Evolutionary conservation across 1,140 invertebrate species (phyloP).

Genomic region (Drosophila parvula): DNA sequence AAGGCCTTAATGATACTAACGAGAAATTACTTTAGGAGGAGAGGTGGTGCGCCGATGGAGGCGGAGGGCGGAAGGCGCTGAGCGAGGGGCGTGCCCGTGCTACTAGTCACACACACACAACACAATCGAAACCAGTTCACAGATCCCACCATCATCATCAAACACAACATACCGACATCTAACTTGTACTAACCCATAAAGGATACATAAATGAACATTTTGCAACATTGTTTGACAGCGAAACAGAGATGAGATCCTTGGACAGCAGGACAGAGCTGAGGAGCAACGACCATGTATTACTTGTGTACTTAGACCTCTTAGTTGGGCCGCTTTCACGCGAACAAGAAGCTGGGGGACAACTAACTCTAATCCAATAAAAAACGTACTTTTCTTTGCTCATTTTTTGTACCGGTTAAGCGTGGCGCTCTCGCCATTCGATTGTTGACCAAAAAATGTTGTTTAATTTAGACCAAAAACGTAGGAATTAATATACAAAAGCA

Average conservation of each 20-base stretch:
- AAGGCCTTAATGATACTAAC: constrained; percentile 81
- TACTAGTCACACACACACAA: constrained; percentile 64
- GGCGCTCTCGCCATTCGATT: constrained; percentile 55
- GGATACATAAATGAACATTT: constrained; percentile 48
- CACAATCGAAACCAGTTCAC: constrained; percentile 55
- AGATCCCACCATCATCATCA: constrained; percentile 47
- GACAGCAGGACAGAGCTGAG: not conserved
- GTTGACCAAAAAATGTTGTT: constrained; percentile 71
- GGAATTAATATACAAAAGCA: constrained; percentile 48
- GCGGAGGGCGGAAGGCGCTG: constrained; percentile 1
- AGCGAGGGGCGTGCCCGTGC: constrained; percentile 38
- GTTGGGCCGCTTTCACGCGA: constrained; percentile 22
- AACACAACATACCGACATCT: constrained; percentile 36
- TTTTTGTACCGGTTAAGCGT: constrained; percentile 51
- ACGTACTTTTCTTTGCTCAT: constrained; percentile 61
- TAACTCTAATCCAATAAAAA: constrained; percentile 28
- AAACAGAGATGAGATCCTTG: constrained; percentile 17
- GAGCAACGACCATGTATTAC: constrained; percentile 72
- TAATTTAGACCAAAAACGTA: constrained; percentile 66
- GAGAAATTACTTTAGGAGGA: constrained; percentile 65
- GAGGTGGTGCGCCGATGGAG: constrained; percentile 36
- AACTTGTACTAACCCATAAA: constrained; percentile 41
- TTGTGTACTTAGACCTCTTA: constrained; percentile 60
- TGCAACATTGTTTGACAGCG: constrained; percentile 50
- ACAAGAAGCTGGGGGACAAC: constrained; percentile 40